These are phyloP conservation scores for Eueides isabella DNA, from an alignment of 1,140 invertebrate genomes.

Conservation along the genomic window DNA sequence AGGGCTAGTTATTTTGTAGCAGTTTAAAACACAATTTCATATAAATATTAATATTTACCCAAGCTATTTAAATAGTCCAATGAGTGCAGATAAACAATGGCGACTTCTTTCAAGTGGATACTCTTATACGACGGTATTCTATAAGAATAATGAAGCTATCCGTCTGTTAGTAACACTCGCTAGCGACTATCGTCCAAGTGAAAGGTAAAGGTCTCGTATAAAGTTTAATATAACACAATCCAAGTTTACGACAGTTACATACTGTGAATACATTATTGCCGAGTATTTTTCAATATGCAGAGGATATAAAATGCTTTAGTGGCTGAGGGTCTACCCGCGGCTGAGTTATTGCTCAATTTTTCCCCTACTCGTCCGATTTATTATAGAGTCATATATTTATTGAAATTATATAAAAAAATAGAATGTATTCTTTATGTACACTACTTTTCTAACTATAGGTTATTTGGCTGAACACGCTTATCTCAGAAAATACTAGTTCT, in stretches of 20 bases:
- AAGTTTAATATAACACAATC: constrained; percentile 20
- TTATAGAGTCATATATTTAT: neutral
- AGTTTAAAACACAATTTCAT: too few relatives aligned
- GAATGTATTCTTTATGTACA: too few relatives aligned
- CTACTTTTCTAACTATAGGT: too few relatives aligned
- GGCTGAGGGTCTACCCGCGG: neutral
- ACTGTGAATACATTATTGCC: constrained; percentile 16
- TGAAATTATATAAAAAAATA: neutral
- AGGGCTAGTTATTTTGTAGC: too few relatives aligned
- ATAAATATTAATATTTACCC: too few relatives aligned
- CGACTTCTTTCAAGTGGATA: too few relatives aligned
- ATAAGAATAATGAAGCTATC: neutral
- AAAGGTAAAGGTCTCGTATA: neutral
- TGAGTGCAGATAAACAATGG: too few relatives aligned
- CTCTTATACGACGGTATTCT: neutral
- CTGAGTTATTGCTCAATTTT: constrained; percentile 27
- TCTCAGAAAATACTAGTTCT: too few relatives aligned
- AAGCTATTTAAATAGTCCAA: too few relatives aligned
- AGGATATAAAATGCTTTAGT: constrained; percentile 28
- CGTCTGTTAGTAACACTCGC: neutral
- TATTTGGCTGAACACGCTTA: too few relatives aligned
- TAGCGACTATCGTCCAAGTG: neutral
- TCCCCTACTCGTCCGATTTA: neutral
- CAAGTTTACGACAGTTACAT: constrained; percentile 16
- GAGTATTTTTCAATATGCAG: constrained; percentile 27